phyloP scores from a whole-genome alignment of 1,140 invertebrate species.

The Leptestheria dahalacensis region DNA sequence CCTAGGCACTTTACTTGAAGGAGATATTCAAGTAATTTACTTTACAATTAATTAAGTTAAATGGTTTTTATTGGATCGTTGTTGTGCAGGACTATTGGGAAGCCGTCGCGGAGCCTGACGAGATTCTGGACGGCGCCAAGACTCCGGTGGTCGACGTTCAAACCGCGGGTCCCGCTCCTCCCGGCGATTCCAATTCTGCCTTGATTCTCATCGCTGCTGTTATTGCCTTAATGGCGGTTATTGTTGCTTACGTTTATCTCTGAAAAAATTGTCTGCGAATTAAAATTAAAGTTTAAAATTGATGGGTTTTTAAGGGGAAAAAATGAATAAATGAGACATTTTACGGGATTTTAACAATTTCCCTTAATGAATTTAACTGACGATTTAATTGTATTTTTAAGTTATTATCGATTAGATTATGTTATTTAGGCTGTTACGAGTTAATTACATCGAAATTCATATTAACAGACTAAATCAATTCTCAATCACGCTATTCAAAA shows the following conservation, averaged over 20 bases:
- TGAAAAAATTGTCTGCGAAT: not conserved
- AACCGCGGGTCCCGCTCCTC: not conserved
- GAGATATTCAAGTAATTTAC: constrained; percentile 12
- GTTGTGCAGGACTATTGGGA: not conserved
- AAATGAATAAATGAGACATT: too few species aligned
- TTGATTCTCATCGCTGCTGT: not conserved
- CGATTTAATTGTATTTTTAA: too few species aligned
- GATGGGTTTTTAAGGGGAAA: too few species aligned
- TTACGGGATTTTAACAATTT: too few species aligned
- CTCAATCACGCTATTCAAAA: too few species aligned
- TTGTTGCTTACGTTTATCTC: not conserved
- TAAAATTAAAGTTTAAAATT: too few species aligned
- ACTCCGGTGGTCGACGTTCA: not conserved
- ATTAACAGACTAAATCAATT: too few species aligned
- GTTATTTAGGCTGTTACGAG: too few species aligned
- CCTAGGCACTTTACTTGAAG: constrained; percentile 25
- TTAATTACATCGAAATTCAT: too few species aligned
- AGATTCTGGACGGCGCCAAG: not conserved
- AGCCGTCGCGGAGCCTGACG: not conserved
- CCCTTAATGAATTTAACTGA: too few species aligned
- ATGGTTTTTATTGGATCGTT: not conserved
- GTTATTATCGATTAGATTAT: too few species aligned
- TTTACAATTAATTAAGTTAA: not conserved
- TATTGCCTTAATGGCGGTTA: not conserved
- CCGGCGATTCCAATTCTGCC: too few species aligned